Evolutionary conservation across 2,888 invertebrate species (phyloP).

Genomic region (Cerceris ruficornis): DNA sequence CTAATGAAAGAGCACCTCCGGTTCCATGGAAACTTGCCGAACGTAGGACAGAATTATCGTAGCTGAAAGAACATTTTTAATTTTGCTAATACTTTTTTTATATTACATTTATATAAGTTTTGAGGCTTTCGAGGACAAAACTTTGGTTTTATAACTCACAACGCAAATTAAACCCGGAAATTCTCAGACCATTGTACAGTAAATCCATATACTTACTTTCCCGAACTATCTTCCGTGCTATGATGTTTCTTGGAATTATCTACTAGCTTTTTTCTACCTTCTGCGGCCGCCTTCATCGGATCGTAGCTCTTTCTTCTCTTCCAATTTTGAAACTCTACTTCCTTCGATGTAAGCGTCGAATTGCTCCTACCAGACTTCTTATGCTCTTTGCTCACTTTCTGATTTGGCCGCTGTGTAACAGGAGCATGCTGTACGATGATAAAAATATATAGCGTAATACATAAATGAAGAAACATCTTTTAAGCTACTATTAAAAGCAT

Average conservation of each 20-base stretch:
- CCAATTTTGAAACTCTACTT: constrained; percentile 97
- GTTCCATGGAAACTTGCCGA: constrained; percentile 83
- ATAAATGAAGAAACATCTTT: constrained; percentile 1
- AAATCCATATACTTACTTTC: constrained; percentile 67
- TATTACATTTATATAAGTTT: no score
- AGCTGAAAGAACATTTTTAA: constrained; percentile 56
- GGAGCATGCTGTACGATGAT: constrained; percentile 51
- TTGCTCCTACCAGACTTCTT: constrained; percentile 86
- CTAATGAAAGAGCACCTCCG: constrained; percentile 72
- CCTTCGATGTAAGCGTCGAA: constrained; percentile 89
- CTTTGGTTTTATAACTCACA: no score
- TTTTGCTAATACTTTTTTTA: neutral
- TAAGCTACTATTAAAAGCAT: neutral
- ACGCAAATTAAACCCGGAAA: no score
- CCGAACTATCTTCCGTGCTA: constrained; percentile 73
- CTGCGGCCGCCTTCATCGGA: constrained; percentile 96
- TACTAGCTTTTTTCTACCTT: constrained; percentile 86
- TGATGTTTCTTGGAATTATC: constrained; percentile 76
- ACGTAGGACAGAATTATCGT: constrained; percentile 79
- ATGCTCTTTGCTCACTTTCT: constrained; percentile 73
- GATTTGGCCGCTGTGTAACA: constrained; percentile 62
- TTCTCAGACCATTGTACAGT: neutral
- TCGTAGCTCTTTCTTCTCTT: constrained; percentile 97
- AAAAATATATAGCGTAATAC: neutral
- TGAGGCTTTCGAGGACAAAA: no score